Evolutionary conservation across 2,888 invertebrate species (phyloP), one percentile per base, ranked within the genome.

Genomic region (Euzetes globulus): DNA sequence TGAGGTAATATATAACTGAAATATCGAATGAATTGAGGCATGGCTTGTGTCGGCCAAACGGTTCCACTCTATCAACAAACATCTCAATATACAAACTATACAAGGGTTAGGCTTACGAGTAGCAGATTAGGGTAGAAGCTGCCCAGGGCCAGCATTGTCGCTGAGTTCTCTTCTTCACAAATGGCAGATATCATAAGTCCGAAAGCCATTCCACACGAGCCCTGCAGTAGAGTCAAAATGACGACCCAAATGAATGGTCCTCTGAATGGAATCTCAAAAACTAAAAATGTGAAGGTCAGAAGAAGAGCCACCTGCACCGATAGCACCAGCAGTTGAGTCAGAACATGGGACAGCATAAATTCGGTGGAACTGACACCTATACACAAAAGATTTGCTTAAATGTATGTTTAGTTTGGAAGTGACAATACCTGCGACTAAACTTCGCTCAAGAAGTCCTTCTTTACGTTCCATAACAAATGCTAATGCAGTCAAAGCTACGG

Each of bases 21-120:
- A 81, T 88, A 84, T 81, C 90, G 87, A 52, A 96, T 84, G 74
- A 90, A 86, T 79, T 88, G 86, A 2, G 95, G 95, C 92, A 96
- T 95, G 75, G 94, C 94, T 83, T 96, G 94, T 77, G 95, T 90
- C 75, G 96, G 95, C 96, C 96, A 96, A 81, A 96, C 93, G 52
- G 95, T 94, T 75, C 95, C 95, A 45, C 72, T 68, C 45, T 50
- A 11, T 68, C 7, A 47, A 47, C 19, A 17, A 52, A 19, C 19
- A 52, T 7, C 4, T 19, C 17, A 19, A 1, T 19, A 19, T 5
- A n/a, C 19, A 52, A 7, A n/a, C 7, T 19, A n/a, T n/a, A 19
- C 1, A 52, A 22, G 1, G 22, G 6, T 1, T n/a, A 52, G 3
- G 5, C 27, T 29, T 68, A 68, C 68, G 7, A 76, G 73, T 19